Base-by-base conservation (phyloP, 2,113 vertebrate species). In the Centropus bengalensis region DNA sequence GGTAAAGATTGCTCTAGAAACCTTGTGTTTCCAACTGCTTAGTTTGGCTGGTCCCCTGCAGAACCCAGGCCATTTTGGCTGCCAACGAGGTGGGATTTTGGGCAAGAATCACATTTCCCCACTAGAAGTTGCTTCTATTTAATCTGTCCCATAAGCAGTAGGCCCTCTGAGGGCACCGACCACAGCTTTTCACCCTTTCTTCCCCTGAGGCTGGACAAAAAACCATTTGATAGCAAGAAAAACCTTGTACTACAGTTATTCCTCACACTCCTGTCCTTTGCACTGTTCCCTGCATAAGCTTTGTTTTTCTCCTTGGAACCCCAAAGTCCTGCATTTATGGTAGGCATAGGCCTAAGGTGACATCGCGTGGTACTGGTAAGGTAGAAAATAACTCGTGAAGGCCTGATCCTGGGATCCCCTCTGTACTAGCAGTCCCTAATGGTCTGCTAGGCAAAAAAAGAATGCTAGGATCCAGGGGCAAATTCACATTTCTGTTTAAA, bases 1-100 rank as follows among this genome's bases (percentile, higher is more conserved):
- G 52, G 70, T 90, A 89, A 82, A 91, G 82, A 77, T 94, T 81
- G 38, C 38, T 90, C 42, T 83, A 75, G 88, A 95, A 94, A 70
- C 82, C 40, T 55, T 86, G 36, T 73, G 32, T 81, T 93, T 91
- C 79, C 54, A 92, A 5, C 32, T 93, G 87, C 68, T 93, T 95
- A 40, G 66, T 86, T 96, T 92, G 87, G 89, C 89, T 74, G 23
- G 3, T 80, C 20, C 63, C 21, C 42, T 83, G 64, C 59, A 92
- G 68, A 89, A 86, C 71, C 70, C 21, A 30, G 68, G 70, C 44
- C 42, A 36, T 89, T 93, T 67, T 88, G 68, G 59, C 87, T 94
- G 30, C 45, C 69, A 74, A 0, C 24, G 64, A 82, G 33, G 87
- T 93, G 52, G 75, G 78, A 88, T 94, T 91, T 93, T 3, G 85